These are phyloP conservation scores for Gopherus evgoodei DNA, from an alignment of 2,113 vertebrate species.

Conservation along the genomic window DNA sequence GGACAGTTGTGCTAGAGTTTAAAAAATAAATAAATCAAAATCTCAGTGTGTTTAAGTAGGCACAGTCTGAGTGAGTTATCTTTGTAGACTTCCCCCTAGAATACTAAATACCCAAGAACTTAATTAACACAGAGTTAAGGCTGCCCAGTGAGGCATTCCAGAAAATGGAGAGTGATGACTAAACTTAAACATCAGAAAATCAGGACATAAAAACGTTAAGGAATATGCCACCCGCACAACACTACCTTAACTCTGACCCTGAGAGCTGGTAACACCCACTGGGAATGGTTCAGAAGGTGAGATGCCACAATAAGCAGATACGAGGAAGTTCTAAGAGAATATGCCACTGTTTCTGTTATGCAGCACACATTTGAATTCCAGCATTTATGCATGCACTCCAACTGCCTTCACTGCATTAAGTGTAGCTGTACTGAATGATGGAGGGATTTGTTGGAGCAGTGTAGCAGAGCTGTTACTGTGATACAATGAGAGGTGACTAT, in stretches of 20 bases:
- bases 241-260: background rate
- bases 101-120: background rate
- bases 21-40: background rate
- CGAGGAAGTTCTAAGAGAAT: background rate
- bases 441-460: background rate
- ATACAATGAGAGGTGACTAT: background rate
- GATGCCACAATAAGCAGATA: background rate
- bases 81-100: background rate
- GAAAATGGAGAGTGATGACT: background rate
- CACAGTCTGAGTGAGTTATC: background rate
- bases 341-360: background rate
- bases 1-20: background rate
- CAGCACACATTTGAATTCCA: background rate
- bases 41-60: background rate
- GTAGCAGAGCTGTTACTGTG: background rate
- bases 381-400: background rate
- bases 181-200: background rate
- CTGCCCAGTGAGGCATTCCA: background rate
- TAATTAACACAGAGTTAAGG: background rate
- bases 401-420: background rate
- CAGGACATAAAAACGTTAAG: background rate
- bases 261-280: background rate
- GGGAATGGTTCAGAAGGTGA: background rate
- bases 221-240: background rate
- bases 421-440: background rate